A percentile compares a stretch with the other conserved stretches of the same genome.
Evolutionary conservation across 2,888 invertebrate species (phyloP).

Genomic region (Lobophora halterata): DNA sequence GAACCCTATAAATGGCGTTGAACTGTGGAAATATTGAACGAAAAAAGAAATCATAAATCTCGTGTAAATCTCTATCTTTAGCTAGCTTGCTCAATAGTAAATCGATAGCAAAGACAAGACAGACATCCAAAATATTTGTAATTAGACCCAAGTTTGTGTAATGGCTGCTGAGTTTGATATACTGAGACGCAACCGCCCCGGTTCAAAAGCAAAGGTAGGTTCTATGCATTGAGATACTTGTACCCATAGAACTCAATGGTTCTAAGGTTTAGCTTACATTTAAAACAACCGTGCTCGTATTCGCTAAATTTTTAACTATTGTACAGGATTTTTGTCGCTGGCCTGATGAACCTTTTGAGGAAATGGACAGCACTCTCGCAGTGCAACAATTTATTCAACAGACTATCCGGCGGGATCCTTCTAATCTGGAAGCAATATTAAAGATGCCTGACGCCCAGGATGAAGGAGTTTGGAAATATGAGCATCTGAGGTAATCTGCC

Average conservation of each 20-base stretch:
- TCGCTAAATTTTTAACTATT: constrained; percentile 7
- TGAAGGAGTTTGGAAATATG: constrained; percentile 99
- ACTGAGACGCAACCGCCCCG: constrained; percentile 93
- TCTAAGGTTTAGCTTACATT: not conserved
- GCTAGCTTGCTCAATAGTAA: too few species aligned
- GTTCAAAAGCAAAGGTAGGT: constrained; percentile 94
- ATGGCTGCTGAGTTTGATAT: constrained; percentile 91
- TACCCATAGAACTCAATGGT: constrained; percentile 31
- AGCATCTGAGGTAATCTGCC: constrained; percentile 90
- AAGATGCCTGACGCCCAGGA: constrained; percentile 98
- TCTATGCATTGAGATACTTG: not conserved
- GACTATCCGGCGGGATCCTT: constrained; percentile 94
- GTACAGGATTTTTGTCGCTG: constrained; percentile 96
- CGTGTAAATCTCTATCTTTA: too few species aligned
- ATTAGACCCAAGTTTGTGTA: too few species aligned
- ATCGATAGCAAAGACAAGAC: too few species aligned
- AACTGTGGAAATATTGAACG: too few species aligned
- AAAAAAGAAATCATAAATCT: too few species aligned
- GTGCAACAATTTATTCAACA: constrained; percentile 99
- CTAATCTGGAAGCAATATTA: constrained; percentile 95
- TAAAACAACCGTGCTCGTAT: too few species aligned
- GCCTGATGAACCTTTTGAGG: constrained; percentile 99
- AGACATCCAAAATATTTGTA: too few species aligned
- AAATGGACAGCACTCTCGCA: constrained; percentile 99
- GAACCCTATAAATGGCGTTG: too few species aligned